phyloP scores from a whole-genome alignment of 2,888 invertebrate species.

The Maniola hyperantus region DNA sequence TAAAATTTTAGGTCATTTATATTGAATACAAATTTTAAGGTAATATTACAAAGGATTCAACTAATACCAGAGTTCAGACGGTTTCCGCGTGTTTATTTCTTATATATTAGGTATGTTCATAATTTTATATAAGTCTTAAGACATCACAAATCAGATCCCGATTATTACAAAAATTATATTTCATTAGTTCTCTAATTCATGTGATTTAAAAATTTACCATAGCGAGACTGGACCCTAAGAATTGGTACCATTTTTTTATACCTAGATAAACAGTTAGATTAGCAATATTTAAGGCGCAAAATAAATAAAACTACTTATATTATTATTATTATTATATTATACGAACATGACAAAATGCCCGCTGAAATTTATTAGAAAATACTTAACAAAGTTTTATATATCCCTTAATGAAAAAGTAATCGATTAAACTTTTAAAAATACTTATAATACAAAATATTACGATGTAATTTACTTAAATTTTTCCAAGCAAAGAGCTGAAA shows the following conservation, averaged over 20 bases:
- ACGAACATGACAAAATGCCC: not conserved
- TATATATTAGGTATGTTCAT: not conserved
- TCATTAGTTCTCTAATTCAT: not conserved
- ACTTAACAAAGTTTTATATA: no score
- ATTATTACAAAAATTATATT: not conserved
- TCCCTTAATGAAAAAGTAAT: no score
- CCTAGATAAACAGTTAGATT: not conserved
- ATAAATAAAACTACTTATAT: not conserved
- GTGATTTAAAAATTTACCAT: not conserved
- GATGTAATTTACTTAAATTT: not conserved
- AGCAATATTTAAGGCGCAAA: not conserved
- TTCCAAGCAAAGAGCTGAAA: no score
- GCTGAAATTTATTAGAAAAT: not conserved
- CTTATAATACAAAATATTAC: no score
- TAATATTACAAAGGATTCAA: not conserved
- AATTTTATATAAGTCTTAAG: not conserved
- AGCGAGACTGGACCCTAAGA: not conserved
- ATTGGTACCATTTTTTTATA: slow-evolving; percentile 22
- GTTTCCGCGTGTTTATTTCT: not conserved
- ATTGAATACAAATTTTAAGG: slow-evolving; percentile 4
- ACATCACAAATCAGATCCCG: not conserved
- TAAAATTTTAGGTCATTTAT: slow-evolving; percentile 13
- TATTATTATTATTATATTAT: not conserved
- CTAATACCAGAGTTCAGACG: not conserved
- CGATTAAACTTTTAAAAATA: no score